A percentile compares a stretch with the other conserved stretches of the same genome.
Evolutionary conservation across 2,888 invertebrate species (phyloP).

Genomic region (Epinotia demarniana): DNA sequence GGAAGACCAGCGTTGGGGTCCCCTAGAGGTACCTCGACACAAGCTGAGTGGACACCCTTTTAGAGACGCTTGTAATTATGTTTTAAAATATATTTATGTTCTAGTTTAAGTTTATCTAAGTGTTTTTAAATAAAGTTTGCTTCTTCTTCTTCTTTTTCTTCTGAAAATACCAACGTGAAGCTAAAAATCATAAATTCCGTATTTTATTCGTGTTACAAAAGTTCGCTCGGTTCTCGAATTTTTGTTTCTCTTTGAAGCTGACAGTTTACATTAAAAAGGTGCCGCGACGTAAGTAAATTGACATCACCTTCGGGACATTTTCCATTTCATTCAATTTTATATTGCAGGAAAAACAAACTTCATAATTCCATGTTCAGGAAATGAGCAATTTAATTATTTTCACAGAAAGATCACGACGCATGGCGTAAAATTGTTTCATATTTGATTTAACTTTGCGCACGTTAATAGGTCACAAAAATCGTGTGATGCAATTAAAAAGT

Average conservation of each 20-base stretch:
- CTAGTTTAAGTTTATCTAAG: too few relatives aligned
- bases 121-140: too few relatives aligned
- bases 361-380: not conserved
- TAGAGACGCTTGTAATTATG: too few relatives aligned
- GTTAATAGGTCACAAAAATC: not conserved
- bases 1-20: too few relatives aligned
- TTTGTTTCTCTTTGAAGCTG: constrained; percentile 28
- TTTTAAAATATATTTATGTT: too few relatives aligned
- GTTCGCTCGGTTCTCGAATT: not conserved
- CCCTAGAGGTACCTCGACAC: too few relatives aligned
- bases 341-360: not conserved
- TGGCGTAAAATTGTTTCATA: too few relatives aligned
- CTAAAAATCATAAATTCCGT: not conserved
- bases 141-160: too few relatives aligned
- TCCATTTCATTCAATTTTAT: constrained; percentile 2
- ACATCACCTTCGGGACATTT: constrained; percentile 17
- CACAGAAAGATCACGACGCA: too few relatives aligned
- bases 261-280: constrained; percentile 31
- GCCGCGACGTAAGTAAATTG: constrained; percentile 19
- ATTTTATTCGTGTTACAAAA: constrained; percentile 14
- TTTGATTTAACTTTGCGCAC: not conserved
- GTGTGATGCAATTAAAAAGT: not conserved
- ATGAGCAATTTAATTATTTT: not conserved
- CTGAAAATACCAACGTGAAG: constrained; percentile 7
- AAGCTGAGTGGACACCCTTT: too few relatives aligned